Evolutionary conservation across 2,113 vertebrate species (phyloP).

Genomic region (Semnopithecus entellus): DNA sequence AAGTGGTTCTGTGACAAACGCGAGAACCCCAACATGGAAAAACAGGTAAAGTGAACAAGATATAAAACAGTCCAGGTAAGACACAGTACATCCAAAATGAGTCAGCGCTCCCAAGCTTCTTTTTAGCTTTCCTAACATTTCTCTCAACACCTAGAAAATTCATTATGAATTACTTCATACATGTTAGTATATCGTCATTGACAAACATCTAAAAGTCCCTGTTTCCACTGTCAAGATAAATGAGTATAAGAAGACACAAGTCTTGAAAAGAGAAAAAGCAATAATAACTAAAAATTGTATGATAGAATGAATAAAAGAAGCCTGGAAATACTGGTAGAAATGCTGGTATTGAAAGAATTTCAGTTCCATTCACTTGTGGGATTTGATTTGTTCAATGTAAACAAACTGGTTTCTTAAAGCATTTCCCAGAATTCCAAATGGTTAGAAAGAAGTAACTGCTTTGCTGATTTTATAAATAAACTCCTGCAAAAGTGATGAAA

Average conservation of each 20-base stretch:
- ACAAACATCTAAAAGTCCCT: background rate
- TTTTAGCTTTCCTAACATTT: background rate
- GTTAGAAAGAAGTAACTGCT: slow-evolving; percentile 34
- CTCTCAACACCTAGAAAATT: background rate
- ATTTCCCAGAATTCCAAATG: slow-evolving; percentile 17
- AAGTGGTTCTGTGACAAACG: background rate
- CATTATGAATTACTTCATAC: background rate
- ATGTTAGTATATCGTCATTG: background rate
- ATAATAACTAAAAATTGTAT: background rate
- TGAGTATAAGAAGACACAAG: background rate
- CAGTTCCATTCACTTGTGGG: background rate
- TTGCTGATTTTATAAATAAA: slow-evolving; percentile 24
- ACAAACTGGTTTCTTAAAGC: slow-evolving; percentile 43
- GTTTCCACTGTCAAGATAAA: background rate
- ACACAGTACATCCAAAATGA: background rate
- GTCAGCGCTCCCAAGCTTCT: background rate
- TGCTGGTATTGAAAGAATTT: background rate
- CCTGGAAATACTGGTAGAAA: background rate
- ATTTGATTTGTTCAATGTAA: slow-evolving; percentile 3
- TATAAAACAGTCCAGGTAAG: background rate
- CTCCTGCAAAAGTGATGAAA: background rate
- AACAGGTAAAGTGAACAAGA: background rate
- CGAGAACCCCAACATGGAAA: background rate
- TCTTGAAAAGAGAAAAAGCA: background rate
- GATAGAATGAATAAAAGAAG: background rate